phyloP scores from a whole-genome alignment of 1,140 invertebrate species.

The Drosophila sproati region DNA sequence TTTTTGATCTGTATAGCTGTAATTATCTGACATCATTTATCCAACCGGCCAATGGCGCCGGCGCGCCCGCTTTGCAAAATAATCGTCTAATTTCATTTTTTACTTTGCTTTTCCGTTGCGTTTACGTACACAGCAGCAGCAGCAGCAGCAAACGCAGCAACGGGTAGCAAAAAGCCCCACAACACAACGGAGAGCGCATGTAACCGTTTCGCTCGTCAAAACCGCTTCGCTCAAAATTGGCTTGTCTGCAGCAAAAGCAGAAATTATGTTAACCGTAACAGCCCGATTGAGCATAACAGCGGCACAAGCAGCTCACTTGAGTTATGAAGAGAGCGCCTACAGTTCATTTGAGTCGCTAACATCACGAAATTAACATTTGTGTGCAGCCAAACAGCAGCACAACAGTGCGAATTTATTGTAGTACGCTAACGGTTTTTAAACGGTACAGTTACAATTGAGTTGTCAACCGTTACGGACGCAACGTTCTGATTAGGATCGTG shows the following conservation, averaged over 20 bases:
- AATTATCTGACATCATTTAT: constrained; percentile 10
- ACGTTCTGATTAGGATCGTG: constrained; percentile 73
- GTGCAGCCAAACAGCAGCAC: constrained; percentile 35
- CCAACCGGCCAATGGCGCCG: constrained; percentile 36
- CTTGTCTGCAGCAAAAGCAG: constrained; percentile 29
- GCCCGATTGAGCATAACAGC: constrained; percentile 11
- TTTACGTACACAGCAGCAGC: constrained; percentile 24
- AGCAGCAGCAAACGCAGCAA: constrained; percentile 6
- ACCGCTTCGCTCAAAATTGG: constrained; percentile 28
- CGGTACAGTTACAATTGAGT: constrained; percentile 70
- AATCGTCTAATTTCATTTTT: constrained; percentile 8
- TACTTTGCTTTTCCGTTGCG: constrained; percentile 4
- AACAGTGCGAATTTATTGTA: constrained; percentile 47
- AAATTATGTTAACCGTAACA: constrained; percentile 19
- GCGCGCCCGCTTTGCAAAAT: constrained; percentile 51
- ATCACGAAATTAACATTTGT: constrained; percentile 35
- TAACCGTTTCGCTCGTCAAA: constrained; percentile 37
- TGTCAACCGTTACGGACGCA: constrained; percentile 80
- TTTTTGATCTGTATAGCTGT: background rate
- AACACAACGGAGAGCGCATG: constrained; percentile 8
- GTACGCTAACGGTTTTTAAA: constrained; percentile 54
- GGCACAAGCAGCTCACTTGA: constrained; percentile 28
- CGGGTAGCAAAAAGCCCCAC: background rate
- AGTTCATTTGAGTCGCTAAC: constrained; percentile 40
- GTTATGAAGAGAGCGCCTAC: constrained; percentile 6